Conservation (phyloP, 2,888 invertebrate genomes). For the Sesia bembeciformis region DNA sequence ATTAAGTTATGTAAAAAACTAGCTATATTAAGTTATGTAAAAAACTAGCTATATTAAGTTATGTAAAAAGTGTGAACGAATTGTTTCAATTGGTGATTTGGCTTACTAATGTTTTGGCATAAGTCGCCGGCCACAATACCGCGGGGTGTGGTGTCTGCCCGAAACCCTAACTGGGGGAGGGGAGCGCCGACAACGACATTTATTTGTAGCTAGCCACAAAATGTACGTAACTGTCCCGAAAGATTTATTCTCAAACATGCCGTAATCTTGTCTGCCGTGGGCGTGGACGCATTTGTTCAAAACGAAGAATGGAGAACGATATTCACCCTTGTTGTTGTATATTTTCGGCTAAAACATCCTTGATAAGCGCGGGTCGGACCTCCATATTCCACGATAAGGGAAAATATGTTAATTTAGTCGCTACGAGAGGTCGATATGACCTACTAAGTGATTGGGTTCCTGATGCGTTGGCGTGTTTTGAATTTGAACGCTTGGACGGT, state of each 20-base stretch:
- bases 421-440: constrained; percentile 60
- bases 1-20: too few species aligned
- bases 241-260: constrained; percentile 65
- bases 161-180: not conserved
- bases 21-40: too few species aligned
- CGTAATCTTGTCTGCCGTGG: constrained; percentile 62
- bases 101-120: too few species aligned
- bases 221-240: constrained; percentile 56
- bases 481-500: constrained; percentile 45
- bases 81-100: too few species aligned
- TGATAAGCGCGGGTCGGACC: constrained; percentile 57
- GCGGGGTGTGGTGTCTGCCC: not conserved
- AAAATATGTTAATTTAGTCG: constrained; percentile 69
- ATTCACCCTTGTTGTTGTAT: constrained; percentile 49
- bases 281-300: constrained; percentile 63
- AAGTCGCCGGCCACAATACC: not conserved
- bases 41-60: too few species aligned
- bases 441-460: constrained; percentile 72
- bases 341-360: constrained; percentile 52
- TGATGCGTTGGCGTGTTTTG: constrained; percentile 55
- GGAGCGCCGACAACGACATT: constrained; percentile 27
- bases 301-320: constrained; percentile 29
- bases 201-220: constrained; percentile 58
- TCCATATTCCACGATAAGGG: constrained; percentile 64
- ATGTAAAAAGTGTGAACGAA: too few species aligned